Conservation (phyloP, 92 coral and sea anemone species). For the Pocillopora meandrina region DNA sequence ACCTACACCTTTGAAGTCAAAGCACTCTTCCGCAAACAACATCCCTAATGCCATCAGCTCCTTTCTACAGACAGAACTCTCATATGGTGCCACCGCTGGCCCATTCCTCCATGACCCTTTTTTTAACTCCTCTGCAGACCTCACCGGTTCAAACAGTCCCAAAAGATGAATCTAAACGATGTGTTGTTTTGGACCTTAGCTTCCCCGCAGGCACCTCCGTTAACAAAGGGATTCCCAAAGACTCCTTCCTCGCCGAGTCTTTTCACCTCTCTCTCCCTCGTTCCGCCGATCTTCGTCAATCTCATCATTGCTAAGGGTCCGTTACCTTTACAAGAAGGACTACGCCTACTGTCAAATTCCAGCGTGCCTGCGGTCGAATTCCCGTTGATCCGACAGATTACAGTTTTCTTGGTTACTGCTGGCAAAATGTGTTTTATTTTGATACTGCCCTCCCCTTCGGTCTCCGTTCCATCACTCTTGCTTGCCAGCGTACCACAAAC, state of each 20-base stretch:
- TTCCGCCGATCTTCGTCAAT: slow-evolving; percentile 32
- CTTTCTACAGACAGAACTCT: slow-evolving; percentile 41
- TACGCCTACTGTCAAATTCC: slow-evolving; percentile 9
- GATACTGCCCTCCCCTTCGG: slow-evolving; percentile 52
- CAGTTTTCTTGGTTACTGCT: slow-evolving; percentile 33
- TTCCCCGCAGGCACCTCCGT: slow-evolving; percentile 41
- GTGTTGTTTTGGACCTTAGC: slow-evolving; percentile 57
- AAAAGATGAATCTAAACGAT: slow-evolving; percentile 42
- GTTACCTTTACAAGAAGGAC: slow-evolving; percentile 54
- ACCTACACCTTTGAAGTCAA: neutral
- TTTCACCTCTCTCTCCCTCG: slow-evolving; percentile 51
- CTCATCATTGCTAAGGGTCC: slow-evolving; percentile 39
- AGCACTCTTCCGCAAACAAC: slow-evolving; percentile 46
- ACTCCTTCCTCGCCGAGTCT: slow-evolving; percentile 44
- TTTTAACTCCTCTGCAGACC: slow-evolving; percentile 39
- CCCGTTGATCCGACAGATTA: slow-evolving; percentile 54
- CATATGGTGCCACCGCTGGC: slow-evolving; percentile 40
- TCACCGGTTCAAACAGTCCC: slow-evolving; percentile 60
- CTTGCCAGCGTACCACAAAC: slow-evolving; percentile 59
- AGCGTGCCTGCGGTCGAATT: slow-evolving; percentile 39
- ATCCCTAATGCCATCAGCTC: slow-evolving; percentile 34
- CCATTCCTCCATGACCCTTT: slow-evolving; percentile 54
- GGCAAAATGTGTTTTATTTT: slow-evolving; percentile 35
- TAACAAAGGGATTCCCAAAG: slow-evolving; percentile 60
- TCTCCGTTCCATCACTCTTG: slow-evolving; percentile 43